Evolutionary conservation across 2,797 vertebrate species (phyloP).

Genomic region (Natrix natrix): DNA sequence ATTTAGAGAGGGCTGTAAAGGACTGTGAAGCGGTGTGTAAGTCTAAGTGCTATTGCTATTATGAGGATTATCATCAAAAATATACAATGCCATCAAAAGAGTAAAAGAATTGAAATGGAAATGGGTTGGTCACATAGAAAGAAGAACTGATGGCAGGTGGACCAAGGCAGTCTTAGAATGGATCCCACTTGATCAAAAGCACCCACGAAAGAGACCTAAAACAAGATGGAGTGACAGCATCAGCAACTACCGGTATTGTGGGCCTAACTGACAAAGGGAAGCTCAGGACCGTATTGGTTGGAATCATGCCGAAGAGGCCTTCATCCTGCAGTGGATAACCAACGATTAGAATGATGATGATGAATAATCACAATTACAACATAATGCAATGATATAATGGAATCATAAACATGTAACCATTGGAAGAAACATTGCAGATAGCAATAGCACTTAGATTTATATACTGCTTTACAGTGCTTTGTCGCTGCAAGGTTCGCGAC

Average conservation of each 20-base stretch:
- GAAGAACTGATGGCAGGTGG: background rate
- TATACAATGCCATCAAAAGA: background rate
- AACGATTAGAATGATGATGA: background rate
- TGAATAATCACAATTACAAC: background rate
- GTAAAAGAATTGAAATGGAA: background rate
- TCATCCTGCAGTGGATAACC: background rate
- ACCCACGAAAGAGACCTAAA: background rate
- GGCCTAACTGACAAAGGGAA: background rate
- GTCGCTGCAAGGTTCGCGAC: no score
- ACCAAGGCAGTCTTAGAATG: background rate
- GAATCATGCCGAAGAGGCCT: background rate
- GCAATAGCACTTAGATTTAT: no score
- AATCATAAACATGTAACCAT: background rate
- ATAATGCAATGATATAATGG: background rate
- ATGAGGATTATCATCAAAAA: background rate
- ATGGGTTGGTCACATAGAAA: background rate
- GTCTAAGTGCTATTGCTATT: no score
- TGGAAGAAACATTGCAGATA: background rate
- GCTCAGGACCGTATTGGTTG: background rate
- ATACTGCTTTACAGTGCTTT: no score
- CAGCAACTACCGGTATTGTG: background rate
- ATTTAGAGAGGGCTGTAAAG: no score
- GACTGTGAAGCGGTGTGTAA: no score
- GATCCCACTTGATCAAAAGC: background rate
- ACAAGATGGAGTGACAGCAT: background rate